These are phyloP conservation scores for Zeugodacus cucurbitae DNA, from an alignment of 1,140 invertebrate species.

Conservation along the genomic window DNA sequence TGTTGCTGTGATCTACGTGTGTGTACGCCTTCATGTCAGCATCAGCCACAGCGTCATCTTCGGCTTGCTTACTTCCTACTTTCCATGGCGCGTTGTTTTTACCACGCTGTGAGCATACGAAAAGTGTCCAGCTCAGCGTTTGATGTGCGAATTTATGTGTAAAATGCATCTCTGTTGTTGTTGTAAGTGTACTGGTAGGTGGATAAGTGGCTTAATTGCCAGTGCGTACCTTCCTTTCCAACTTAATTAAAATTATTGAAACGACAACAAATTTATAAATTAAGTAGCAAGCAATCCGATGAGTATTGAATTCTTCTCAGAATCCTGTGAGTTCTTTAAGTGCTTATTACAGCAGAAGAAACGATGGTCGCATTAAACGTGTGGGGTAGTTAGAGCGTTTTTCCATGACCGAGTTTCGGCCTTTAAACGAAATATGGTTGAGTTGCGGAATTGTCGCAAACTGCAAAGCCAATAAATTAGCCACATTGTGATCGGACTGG, in stretches of 20 bases:
- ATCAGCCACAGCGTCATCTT: neutral
- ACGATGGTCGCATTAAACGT: no score
- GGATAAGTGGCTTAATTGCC: conserved; percentile 39
- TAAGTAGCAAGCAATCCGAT: neutral
- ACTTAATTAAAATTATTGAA: conserved; percentile 36
- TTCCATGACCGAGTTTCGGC: no score
- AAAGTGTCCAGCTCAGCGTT: neutral
- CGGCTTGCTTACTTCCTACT: conserved; percentile 17
- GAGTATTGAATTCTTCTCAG: neutral
- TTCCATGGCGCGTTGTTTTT: neutral
- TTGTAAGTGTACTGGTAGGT: neutral
- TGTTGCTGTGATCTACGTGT: no score
- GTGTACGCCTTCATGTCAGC: neutral
- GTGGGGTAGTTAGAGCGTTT: no score
- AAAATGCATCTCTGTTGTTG: neutral
- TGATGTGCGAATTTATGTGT: conserved; percentile 39
- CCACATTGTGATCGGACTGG: no score
- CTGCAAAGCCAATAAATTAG: no score
- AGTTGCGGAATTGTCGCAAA: no score
- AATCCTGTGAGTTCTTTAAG: neutral
- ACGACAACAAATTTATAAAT: conserved; percentile 23
- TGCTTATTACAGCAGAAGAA: neutral
- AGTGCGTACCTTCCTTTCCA: conserved; percentile 2
- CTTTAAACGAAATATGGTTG: no score
- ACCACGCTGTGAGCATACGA: neutral